phyloP scores from a whole-genome alignment of 2,797 vertebrate species.

The Muscicapa comitata region DNA sequence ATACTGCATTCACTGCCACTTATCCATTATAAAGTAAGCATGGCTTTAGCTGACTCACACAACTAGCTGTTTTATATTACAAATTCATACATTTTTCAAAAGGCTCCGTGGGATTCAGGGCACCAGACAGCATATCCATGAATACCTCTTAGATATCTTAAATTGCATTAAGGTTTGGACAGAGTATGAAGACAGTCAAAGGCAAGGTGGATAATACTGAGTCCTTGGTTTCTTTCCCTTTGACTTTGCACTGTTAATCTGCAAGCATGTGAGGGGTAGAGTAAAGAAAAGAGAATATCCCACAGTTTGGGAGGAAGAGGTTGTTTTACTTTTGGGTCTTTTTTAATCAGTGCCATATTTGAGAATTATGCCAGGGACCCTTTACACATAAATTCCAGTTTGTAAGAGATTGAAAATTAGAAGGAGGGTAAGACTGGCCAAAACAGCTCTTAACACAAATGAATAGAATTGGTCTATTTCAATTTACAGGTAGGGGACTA shows the following conservation, averaged over 20 bases:
- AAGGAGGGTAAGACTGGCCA: neutral
- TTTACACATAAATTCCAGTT: neutral
- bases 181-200: neutral
- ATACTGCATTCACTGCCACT: neutral
- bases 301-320: neutral
- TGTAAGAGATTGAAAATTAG: neutral
- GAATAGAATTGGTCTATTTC: neutral
- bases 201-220: neutral
- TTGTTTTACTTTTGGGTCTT: neutral
- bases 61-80: neutral
- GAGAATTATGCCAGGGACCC: neutral
- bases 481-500: neutral
- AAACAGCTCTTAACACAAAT: neutral
- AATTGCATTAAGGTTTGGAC: neutral
- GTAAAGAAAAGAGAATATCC: slow-evolving; percentile 7
- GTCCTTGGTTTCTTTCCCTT: neutral
- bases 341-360: neutral
- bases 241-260: neutral
- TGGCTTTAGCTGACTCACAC: slow-evolving; percentile 1
- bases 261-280: neutral
- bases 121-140: neutral
- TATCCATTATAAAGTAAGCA: neutral
- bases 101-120: neutral
- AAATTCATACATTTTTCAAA: slow-evolving; percentile 10
- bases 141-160: neutral